Evolutionary conservation across 2,797 vertebrate species (phyloP).

Genomic region (Glyptemys insculpta): DNA sequence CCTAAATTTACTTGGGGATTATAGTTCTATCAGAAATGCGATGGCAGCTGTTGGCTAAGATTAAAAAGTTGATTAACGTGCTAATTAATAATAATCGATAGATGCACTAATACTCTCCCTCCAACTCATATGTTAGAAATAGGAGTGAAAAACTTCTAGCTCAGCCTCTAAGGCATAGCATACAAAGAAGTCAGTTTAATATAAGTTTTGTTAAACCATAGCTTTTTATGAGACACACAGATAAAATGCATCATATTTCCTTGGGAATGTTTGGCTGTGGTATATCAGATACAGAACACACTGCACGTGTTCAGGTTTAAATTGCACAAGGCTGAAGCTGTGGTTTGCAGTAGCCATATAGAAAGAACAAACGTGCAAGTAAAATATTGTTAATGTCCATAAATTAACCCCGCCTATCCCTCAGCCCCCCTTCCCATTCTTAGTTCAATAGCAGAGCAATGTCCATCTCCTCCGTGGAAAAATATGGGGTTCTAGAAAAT

Average conservation of each 20-base stretch:
- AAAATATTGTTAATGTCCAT: not conserved
- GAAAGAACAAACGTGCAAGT: not conserved
- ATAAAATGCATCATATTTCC: not conserved
- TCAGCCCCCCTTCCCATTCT: not conserved
- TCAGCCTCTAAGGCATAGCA: conserved; percentile 13
- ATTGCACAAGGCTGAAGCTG: not conserved
- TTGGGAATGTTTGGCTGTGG: not conserved
- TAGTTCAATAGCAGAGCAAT: not conserved
- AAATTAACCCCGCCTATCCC: not conserved
- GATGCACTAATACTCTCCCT: conserved; percentile 13
- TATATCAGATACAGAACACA: not conserved
- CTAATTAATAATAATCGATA: conserved; percentile 69
- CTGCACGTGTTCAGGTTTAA: not conserved
- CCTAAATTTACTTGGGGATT: conserved; percentile 18
- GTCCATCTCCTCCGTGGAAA: rapidly evolving
- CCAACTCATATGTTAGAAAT: conserved; percentile 64
- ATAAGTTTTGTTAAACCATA: conserved; percentile 64
- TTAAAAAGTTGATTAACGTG: conserved; percentile 70
- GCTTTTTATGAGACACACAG: conserved; percentile 13
- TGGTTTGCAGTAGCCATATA: not conserved
- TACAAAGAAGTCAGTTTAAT: conserved; percentile 57
- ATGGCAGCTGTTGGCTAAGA: conserved; percentile 49
- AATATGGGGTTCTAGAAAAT: rapidly evolving
- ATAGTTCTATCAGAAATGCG: conserved; percentile 25
- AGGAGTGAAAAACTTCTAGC: conserved; percentile 59